phyloP scores from a whole-genome alignment of 2,888 invertebrate genomes.

The Ophion obscuratus region DNA sequence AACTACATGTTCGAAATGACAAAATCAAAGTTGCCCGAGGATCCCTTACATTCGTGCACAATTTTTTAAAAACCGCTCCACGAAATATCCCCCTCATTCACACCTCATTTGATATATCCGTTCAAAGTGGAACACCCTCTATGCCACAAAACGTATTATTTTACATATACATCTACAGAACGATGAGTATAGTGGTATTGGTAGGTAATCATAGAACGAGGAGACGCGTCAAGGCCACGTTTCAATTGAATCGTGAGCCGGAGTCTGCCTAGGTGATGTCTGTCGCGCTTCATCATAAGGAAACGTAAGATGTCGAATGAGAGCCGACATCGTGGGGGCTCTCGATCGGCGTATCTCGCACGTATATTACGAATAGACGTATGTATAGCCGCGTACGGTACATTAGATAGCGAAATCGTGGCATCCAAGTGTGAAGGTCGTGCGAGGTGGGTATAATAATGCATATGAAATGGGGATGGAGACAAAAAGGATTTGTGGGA shows the following conservation, averaged over 20 bases:
- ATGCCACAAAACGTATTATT: background rate
- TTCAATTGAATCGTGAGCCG: conserved; percentile 42
- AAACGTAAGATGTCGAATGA: conserved; percentile 39
- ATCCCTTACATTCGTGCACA: no score
- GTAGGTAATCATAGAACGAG: conserved; percentile 48
- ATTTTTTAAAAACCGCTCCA: no score
- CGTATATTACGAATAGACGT: conserved; percentile 9
- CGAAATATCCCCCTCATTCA: no score
- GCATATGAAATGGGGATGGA: conserved; percentile 10
- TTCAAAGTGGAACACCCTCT: no score
- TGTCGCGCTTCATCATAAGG: conserved; percentile 18
- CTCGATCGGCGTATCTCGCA: conserved; percentile 19
- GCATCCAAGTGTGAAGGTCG: conserved; percentile 39
- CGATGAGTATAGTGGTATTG: conserved; percentile 19
- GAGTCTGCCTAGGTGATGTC: conserved; percentile 18
- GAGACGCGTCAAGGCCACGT: conserved; percentile 53
- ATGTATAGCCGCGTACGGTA: background rate
- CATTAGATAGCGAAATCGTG: conserved; percentile 17
- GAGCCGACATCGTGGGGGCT: conserved; percentile 3
- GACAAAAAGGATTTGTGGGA: conserved; percentile 19
- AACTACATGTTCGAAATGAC: no score
- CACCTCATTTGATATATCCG: no score
- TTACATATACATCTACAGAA: conserved; percentile 7
- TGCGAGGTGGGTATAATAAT: conserved; percentile 4
- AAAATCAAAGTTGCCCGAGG: no score